Evolutionary conservation across 2,113 vertebrate genomes (phyloP), one percentile per base, ranked within the genome.

Genomic region (Microtus ochrogaster): DNA sequence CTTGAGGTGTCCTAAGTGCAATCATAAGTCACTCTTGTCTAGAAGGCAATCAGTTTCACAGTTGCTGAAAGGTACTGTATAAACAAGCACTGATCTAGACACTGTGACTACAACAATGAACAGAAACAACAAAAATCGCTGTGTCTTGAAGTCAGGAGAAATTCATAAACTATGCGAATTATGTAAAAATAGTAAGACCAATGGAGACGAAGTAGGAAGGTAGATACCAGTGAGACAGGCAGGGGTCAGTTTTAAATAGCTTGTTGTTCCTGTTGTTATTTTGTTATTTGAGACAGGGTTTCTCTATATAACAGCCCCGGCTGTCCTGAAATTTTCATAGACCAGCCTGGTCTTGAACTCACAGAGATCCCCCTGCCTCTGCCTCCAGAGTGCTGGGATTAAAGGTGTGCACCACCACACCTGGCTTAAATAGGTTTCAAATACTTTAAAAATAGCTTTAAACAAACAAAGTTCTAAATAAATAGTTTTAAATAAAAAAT

Each of bases 11-110:
- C 79, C 81, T 73, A 81, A 87, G 47, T 74, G 3, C 12, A 88
- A 39, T 88, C 30, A 87, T 36, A 97, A 88, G 4, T 72, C 66
- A 92, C 36, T 47, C 74, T 81, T 65, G 16, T 90, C 55, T 94
- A 39, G 55, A 95, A 96, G 58, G 3, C 21, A 74, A 65, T 94
- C 24, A 73, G 28, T 66, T 82, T 92, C 55, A 65, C 58, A 89
- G 72, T 66, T 89, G 14, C 28, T 83, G 74, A 93, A 63, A 94
- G n/a, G 10, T 14, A 33, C 41, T 21, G 33, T 30, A 66, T 12
- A 36, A 68, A 28, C 58, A 11, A 72, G 28, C 10, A 52, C 13
- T 82, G 3, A 41, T 41, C 28, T 61, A 92, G 85, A 61, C 68
- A 70, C 26, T 7, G 0, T 19, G 55, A 22, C 24, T 28, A 65